Evolutionary conservation across 1,140 invertebrate genomes (phyloP), one percentile per base, ranked within the genome.

Genomic region (Nasonia longicornis): DNA sequence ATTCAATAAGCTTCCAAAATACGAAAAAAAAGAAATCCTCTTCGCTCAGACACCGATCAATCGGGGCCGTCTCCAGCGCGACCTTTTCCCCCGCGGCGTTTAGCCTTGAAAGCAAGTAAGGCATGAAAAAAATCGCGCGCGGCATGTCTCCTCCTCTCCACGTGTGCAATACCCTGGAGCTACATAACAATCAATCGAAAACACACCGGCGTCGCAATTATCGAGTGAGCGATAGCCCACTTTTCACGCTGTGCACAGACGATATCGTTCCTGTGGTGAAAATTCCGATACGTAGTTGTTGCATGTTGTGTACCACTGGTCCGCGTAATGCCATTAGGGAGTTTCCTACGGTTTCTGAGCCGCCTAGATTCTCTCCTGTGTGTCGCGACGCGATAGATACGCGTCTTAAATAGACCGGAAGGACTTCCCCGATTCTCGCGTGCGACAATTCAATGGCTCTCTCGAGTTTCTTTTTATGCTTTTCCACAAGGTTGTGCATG

Each of bases 271-370:
- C 6, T n/a, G 52, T 16, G 20, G 64, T 67, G 64, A 26, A 67
- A 67, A 67, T 67, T 31, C 11, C 64, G 22, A 26, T 26, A 16
- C 64, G 2, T 42, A 42, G 63, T 66, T 66, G 63, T 66, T 66
- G 63, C 63, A 52, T 52, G 48, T 52, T 52, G 48, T 52, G 48
- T 52, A 52, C 48, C 48, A 52, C 48, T 67, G 22, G 16, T 14
- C 0, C 35, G 31, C 22, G 67, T 89, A 89, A 89, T 85, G 81
- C 83, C 82, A 86, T 89, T 89, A 86, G 38, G 38, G 83, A 70
- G 77, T 81, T 85, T 58, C 77, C 10, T 88, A 89, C 14, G 88
- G 87, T 86, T 88, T 89, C 87, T 77, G 84, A 87, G 84, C 85
- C 82, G 84, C 81, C 85, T 87, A 85, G 80, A 88, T 88, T 84